phyloP scores from a whole-genome alignment of 2,888 invertebrate species.

The Elysia crispata region DNA sequence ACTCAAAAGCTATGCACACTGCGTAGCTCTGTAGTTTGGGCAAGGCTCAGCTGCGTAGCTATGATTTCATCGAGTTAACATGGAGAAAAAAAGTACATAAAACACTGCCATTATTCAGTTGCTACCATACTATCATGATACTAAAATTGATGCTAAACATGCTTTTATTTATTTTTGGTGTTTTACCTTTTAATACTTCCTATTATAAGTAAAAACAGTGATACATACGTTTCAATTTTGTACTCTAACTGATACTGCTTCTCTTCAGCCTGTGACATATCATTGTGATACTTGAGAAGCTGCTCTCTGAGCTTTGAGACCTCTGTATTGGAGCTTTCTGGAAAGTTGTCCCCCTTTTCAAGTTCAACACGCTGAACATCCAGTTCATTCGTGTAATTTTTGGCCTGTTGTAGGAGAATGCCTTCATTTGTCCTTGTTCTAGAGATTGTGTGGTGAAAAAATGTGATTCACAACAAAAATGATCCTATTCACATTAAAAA shows the following conservation, averaged over 20 bases:
- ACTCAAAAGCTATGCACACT: too few relatives aligned
- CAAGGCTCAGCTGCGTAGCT: too few relatives aligned
- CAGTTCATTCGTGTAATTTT: constrained; percentile 67
- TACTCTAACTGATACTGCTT: constrained; percentile 76
- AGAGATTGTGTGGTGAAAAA: constrained; percentile 37
- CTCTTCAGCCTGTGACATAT: constrained; percentile 73
- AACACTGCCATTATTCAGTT: too few relatives aligned
- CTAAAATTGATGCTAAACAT: too few relatives aligned
- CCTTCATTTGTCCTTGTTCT: constrained; percentile 75
- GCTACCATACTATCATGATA: too few relatives aligned
- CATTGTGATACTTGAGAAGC: constrained; percentile 75
- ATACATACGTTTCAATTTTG: constrained; percentile 69
- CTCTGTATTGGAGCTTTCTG: constrained; percentile 75
- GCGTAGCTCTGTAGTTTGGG: too few relatives aligned
- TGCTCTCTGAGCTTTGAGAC: constrained; percentile 74
- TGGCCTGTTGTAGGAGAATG: constrained; percentile 70
- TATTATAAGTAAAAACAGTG: neutral
- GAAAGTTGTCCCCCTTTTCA: constrained; percentile 76
- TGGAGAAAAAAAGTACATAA: too few relatives aligned
- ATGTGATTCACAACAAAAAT: neutral
- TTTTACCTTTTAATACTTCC: too few relatives aligned
- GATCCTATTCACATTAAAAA: neutral
- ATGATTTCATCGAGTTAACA: too few relatives aligned
- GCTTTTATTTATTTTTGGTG: too few relatives aligned
- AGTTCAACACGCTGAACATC: constrained; percentile 73